Percentiles rank a stretch among this genome's conserved stretches.
These are phyloP conservation scores for Troglohyphantes excavatus DNA, from an alignment of 2,888 invertebrate species.

Conservation along the genomic window DNA sequence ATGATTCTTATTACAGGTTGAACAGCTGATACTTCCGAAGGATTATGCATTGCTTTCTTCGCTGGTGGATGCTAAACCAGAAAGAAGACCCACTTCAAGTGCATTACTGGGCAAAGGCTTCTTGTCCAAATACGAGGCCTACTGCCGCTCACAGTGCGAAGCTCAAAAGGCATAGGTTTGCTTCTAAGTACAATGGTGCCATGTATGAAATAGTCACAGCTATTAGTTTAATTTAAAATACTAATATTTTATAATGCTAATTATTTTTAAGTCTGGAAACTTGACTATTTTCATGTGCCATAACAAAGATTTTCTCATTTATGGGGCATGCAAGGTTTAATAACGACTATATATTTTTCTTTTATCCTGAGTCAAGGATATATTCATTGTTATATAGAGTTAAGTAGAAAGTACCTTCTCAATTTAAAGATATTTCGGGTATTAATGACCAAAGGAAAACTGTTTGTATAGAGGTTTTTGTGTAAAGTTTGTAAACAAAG, in stretches of 20 bases:
- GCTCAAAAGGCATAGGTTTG: background rate
- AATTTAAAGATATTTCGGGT: conserved; percentile 15
- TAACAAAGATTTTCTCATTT: background rate
- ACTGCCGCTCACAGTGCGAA: conserved; percentile 15
- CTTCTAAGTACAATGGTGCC: background rate
- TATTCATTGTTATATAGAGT: background rate
- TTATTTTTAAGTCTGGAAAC: background rate
- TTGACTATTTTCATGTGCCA: conserved; percentile 1
- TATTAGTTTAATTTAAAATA: background rate
- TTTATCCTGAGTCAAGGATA: background rate
- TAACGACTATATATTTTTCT: conserved; percentile 5
- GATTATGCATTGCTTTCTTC: conserved; percentile 53
- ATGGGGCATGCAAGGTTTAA: background rate
- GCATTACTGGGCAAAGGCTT: conserved; percentile 41
- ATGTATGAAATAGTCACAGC: conserved; percentile 11
- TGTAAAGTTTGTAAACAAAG: conserved; percentile 8
- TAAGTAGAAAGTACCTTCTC: background rate
- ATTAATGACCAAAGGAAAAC: conserved; percentile 18
- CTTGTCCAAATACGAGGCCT: conserved; percentile 51
- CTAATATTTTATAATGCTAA: background rate
- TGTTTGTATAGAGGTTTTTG: background rate
- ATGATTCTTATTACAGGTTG: conserved; percentile 28
- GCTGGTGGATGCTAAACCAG: conserved; percentile 21
- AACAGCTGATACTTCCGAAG: conserved; percentile 45
- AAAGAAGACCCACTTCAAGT: conserved; percentile 37